These are phyloP conservation scores for Hypsopygia costalis DNA, from an alignment of 2,888 invertebrate species.

Conservation along the genomic window DNA sequence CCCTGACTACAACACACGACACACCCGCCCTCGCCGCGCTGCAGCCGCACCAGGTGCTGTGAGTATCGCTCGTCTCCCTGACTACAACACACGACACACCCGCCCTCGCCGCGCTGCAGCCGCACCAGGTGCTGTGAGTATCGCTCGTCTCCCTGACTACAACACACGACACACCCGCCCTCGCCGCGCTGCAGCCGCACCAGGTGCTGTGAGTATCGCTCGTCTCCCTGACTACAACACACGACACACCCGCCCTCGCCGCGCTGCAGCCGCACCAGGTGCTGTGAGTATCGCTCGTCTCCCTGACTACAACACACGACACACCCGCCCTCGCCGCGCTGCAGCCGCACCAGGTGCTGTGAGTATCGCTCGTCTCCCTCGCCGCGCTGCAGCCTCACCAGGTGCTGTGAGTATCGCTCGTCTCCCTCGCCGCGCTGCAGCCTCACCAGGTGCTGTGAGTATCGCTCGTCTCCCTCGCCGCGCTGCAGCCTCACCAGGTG, in stretches of 20 bases:
- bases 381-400: conserved; percentile 92
- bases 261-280: conserved; percentile 90
- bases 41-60: conserved; percentile 87
- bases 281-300: conserved; percentile 58
- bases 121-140: conserved; percentile 83
- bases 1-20: too few species aligned
- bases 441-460: conserved; percentile 85
- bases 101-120: conserved; percentile 90
- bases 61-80: too few species aligned
- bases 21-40: conserved; percentile 91
- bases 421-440: conserved; percentile 90
- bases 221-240: too few species aligned
- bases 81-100: too few species aligned
- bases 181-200: conserved; percentile 91
- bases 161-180: too few species aligned
- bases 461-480: too few species aligned
- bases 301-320: too few species aligned
- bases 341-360: conserved; percentile 87
- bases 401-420: conserved; percentile 71
- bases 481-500: too few species aligned
- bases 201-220: conserved; percentile 76
- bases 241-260: conserved; percentile 90
- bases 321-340: conserved; percentile 91
- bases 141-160: too few species aligned
- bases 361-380: conserved; percentile 69